These are phyloP conservation scores for Squalus acanthias DNA, from an alignment of 2,797 vertebrate genomes.

Conservation along the genomic window DNA sequence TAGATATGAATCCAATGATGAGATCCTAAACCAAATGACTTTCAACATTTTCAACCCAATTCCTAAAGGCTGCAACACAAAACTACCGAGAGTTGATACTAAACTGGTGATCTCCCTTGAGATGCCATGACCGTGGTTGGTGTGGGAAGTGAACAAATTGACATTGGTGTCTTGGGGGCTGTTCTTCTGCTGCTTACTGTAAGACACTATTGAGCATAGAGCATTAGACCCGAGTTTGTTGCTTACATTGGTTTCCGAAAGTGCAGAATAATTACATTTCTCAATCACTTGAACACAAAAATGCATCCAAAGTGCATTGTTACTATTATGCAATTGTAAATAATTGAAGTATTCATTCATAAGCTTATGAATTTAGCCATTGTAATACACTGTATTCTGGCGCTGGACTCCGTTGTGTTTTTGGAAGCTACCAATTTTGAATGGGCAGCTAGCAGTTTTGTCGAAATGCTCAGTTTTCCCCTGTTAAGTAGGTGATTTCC, in stretches of 20 bases:
- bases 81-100: too few relatives aligned
- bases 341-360: not conserved
- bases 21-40: too few relatives aligned
- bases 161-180: too few relatives aligned
- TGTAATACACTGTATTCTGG: not conserved
- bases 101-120: too few relatives aligned
- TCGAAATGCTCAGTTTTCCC: not conserved
- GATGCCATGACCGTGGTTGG: too few relatives aligned
- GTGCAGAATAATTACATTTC: not conserved
- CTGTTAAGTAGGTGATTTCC: not conserved
- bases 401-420: not conserved
- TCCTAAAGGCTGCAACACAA: too few relatives aligned
- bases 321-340: not conserved
- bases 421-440: not conserved
- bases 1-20: too few relatives aligned
- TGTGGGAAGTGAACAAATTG: too few relatives aligned
- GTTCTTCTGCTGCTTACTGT: too few relatives aligned
- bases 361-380: not conserved
- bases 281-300: not conserved
- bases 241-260: not conserved
- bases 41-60: too few relatives aligned
- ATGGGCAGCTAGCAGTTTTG: not conserved
- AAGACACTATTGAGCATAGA: not conserved
- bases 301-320: too few relatives aligned
- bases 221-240: not conserved